These are phyloP conservation scores for Clupea harengus DNA, from an alignment of 2,113 vertebrate species.

Conservation along the genomic window DNA sequence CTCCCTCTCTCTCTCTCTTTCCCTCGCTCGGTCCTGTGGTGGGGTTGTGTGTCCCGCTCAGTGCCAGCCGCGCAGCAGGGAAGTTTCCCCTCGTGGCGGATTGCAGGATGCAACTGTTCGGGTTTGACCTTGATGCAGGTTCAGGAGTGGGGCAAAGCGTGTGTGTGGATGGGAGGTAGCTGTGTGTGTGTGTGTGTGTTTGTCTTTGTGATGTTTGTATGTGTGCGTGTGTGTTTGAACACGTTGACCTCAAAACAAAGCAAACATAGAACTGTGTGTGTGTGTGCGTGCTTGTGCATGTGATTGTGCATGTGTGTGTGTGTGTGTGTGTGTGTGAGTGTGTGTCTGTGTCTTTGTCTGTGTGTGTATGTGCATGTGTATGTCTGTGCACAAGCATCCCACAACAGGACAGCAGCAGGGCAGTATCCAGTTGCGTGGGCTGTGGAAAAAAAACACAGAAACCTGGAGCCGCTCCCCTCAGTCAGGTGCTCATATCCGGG, in stretches of 20 bases:
- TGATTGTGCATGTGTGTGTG: not conserved
- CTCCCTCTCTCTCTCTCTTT: not conserved
- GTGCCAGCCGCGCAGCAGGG: not conserved
- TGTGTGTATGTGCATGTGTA: not conserved
- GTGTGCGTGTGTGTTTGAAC: not conserved
- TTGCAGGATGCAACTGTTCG: not conserved
- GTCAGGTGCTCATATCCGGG: not conserved
- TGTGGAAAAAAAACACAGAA: not conserved
- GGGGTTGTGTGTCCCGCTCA: not conserved
- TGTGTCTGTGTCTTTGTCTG: not conserved
- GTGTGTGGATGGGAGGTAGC: not conserved
- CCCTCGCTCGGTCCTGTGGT: not conserved
- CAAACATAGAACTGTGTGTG: not conserved
- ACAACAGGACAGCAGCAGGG: not conserved
- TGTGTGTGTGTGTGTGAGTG: not conserved
- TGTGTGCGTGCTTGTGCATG: not conserved
- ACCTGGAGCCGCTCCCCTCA: not conserved
- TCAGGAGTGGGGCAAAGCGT: not conserved
- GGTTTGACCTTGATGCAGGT: constrained; percentile 3
- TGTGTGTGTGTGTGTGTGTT: not conserved
- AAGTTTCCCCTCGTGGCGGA: constrained; percentile 6
- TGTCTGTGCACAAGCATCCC: not conserved
- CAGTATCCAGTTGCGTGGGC: not conserved
- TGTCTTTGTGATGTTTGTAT: not conserved
- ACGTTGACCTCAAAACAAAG: not conserved